Base-by-base conservation (phyloP, 2,888 invertebrate species). In the Drosophila diplacantha region DNA sequence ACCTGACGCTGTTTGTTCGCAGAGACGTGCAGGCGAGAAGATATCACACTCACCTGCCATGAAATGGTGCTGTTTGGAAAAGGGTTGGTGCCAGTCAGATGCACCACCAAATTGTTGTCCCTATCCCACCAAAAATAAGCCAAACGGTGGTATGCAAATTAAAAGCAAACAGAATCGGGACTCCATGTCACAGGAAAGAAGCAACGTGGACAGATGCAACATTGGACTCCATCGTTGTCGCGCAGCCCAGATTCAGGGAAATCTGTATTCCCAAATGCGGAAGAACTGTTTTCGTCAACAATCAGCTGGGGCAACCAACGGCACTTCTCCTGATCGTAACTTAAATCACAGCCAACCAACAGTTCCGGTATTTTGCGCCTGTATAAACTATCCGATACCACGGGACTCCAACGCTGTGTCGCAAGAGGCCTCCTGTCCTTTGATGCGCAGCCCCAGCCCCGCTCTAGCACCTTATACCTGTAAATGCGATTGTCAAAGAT, bases 201-300 rank as follows among this genome's bases (percentile, higher is more conserved):
- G 3, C 14, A 29, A 14, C 46, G 34, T 3, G 14, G 34, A 34
- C 16, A 34, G 32, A n/a, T 34, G 12, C 31, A n/a, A 24, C 3
- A 54, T 34, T 35, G 26, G n/a, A 6, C 12, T 5, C 18, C 29
- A 34, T 4, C 54, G 35, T 16, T 54, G 35, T 29, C 18, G 54
- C 3, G 20, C n/a, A 14, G 26, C 35, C 12, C 35, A 20, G 20
- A 11, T 35, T 1, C 54, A n/a, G 18, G 34, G 20, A 5, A 54
- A 54, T 52, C 8, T 14, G 6, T 24, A 16, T 34, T 24, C 24
- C 11, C 32, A 26, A 52, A 12, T 12, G 24, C 32, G 24, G 1
- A 52, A 18, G n/a, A 54, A 35, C 16, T 2, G n/a, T 20, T 5
- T 2, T 18, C 29, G 7, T 6, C 18, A 32, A 26, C 32, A 6